Evolutionary conservation across 2,113 vertebrate genomes (phyloP).

Genomic region (Felis catus): F.catus_Fca126_mat1.0 CM031414.1:25913501-25914000

Average conservation of each 20-base stretch:
- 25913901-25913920: background rate
- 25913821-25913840: background rate
- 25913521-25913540: too few species aligned
- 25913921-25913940: background rate
- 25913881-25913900: background rate
- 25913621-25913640: fast-evolving
- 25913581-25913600: background rate
- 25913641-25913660: background rate
- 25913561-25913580: background rate
- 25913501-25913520: fast-evolving
- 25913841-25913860: background rate
- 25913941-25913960: background rate
- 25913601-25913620: background rate
- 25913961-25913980: background rate
- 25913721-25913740: background rate
- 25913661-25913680: background rate
- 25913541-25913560: fast-evolving
- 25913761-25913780: background rate
- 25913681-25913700: background rate
- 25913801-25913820: background rate
- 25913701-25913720: background rate
- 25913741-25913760: background rate
- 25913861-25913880: background rate
- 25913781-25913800: fast-evolving
- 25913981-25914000: background rate